Evolutionary conservation across 2,113 vertebrate genomes (phyloP), one percentile per base, ranked within the genome.

Genomic region (Riparia riparia): DNA sequence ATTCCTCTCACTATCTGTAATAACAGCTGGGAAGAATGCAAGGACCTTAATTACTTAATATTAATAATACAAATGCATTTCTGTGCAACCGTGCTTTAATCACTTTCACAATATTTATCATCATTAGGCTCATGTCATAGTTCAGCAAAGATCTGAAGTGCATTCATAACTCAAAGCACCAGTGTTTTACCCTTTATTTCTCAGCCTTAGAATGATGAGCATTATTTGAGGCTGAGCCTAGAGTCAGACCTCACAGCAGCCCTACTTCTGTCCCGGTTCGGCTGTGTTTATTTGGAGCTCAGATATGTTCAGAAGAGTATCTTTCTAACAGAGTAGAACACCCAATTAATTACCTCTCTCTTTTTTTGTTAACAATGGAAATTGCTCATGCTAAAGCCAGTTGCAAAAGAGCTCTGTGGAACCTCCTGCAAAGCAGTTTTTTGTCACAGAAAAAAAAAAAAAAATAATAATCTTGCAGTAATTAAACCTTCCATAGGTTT

Each of bases 61-160:
- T 69, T 82, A 93, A 65, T n/a, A 37, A 80, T 16, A 77, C 22
- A 66, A 88, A 92, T 77, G 42, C 25, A 24, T 47, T 61, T 64
- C 58, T 65, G 0, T 58, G 78, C 58, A 58, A 20, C 63, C 1
- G 6, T 32, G 71, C 76, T 95, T 88, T 80, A 88, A 95, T 85
- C 88, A 73, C 60, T 83, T 80, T 54, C 89, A 70, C 50, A 88
- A 17, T 93, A 89, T 97, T 95, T 95, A 63, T 93, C 86, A 92
- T 86, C 29, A 5, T 95, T 86, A 95, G 72, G 72, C 63, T 81
- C 58, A 4, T 81, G 63, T 31, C 70, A 69, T 31, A 94, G 87
- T 74, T 93, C 76, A 85, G 77, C 81, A 74, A 74, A 95, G 78
- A 79, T 26, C 66, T 71, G 80, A 88, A 80, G 39, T 41, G 68